Evolutionary conservation across 92 coral and sea anemone species (phyloP).

Genomic region (Zoanthus solanderi): DNA sequence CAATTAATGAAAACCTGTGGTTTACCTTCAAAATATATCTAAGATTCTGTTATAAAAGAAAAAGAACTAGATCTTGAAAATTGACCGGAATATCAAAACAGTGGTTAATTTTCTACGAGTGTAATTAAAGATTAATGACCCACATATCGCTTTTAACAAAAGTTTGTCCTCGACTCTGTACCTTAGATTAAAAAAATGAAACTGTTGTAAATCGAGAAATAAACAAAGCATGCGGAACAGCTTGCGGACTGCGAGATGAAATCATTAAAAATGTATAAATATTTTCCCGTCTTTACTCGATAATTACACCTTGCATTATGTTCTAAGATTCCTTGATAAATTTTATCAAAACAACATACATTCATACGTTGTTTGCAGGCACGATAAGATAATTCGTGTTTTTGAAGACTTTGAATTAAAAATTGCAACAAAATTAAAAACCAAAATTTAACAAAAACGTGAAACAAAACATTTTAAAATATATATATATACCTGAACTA

Average conservation of each 20-base stretch:
- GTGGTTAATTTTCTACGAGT: conserved; percentile 37
- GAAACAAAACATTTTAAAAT: too few relatives aligned
- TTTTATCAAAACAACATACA: background rate
- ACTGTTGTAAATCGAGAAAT: conserved; percentile 28
- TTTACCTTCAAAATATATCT: background rate
- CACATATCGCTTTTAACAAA: conserved; percentile 30
- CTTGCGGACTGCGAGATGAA: conserved; percentile 11
- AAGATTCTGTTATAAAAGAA: background rate
- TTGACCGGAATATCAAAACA: conserved; percentile 26
- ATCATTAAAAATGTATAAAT: conserved; percentile 28
- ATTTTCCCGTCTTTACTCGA: background rate
- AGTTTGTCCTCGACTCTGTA: conserved; percentile 34
- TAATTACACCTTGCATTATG: background rate
- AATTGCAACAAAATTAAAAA: too few relatives aligned
- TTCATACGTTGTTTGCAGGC: too few relatives aligned
- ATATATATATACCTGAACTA: too few relatives aligned
- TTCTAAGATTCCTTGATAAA: conserved; percentile 3
- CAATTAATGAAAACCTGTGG: conserved; percentile 8
- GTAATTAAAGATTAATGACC: conserved; percentile 42
- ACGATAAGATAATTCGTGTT: background rate
- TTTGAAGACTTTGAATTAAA: too few relatives aligned
- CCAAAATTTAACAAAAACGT: too few relatives aligned
- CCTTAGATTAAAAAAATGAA: conserved; percentile 37
- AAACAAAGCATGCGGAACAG: conserved; percentile 18
- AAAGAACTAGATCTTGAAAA: background rate